These are phyloP conservation scores for Digitonthophagus gazella DNA, from an alignment of 2,888 invertebrate species.

Conservation along the genomic window DNA sequence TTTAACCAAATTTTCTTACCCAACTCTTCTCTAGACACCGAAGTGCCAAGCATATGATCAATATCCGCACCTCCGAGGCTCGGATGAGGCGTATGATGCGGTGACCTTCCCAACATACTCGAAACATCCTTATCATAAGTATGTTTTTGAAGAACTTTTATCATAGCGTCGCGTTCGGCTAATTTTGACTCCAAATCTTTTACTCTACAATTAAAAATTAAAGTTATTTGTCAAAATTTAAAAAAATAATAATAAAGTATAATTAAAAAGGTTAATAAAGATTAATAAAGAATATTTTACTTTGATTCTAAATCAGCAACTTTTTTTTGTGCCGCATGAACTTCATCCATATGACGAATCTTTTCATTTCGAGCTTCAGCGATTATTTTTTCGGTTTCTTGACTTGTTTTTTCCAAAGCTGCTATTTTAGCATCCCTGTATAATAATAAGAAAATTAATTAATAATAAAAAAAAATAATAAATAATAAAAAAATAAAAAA, in stretches of 20 bases:
- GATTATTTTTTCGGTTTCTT: conserved; percentile 80
- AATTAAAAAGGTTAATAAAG: conserved; percentile 4
- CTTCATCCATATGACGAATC: conserved; percentile 85
- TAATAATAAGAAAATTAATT: conserved; percentile 26
- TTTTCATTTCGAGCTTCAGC: conserved; percentile 84
- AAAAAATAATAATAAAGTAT: conserved; percentile 11
- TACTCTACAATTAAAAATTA: conserved; percentile 55
- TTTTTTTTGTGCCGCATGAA: conserved; percentile 80
- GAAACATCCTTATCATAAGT: conserved; percentile 69
- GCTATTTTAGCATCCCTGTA: conserved; percentile 80
- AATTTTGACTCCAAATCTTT: conserved; percentile 85
- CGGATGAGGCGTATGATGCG: conserved; percentile 55
- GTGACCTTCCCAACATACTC: conserved; percentile 52
- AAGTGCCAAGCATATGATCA: conserved; percentile 51
- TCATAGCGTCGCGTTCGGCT: conserved; percentile 88
- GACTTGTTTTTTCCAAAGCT: conserved; percentile 77
- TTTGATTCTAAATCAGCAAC: conserved; percentile 83
- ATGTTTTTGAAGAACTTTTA: conserved; percentile 81
- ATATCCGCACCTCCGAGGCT: conserved; percentile 53
- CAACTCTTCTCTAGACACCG: conserved; percentile 52
- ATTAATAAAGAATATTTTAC: conserved; percentile 57
- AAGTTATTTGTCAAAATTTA: conserved; percentile 12
- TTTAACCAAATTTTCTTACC: conserved; percentile 40
- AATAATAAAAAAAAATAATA: conserved; percentile 15
- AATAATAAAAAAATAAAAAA: neutral